Evolutionary conservation across 2,797 vertebrate genomes (phyloP).

Genomic region (Valencia hispanica): DNA sequence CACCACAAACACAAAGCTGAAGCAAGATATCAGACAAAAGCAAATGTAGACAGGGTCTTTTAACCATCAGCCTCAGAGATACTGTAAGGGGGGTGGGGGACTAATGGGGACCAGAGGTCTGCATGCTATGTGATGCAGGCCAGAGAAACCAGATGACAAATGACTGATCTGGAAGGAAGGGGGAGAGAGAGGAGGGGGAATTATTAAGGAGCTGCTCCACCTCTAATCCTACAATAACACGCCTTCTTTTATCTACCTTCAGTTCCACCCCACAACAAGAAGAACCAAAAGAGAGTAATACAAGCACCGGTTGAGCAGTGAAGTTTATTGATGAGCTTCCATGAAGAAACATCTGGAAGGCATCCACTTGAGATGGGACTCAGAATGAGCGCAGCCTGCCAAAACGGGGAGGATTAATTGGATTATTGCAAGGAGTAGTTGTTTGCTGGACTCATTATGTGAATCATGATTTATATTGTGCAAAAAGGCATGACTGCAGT

Average conservation of each 20-base stretch:
- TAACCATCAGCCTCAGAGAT: constrained; percentile 59
- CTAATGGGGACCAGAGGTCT: constrained; percentile 80
- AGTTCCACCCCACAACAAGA: constrained; percentile 59
- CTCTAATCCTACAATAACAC: constrained; percentile 78
- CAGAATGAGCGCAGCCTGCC: constrained; percentile 28
- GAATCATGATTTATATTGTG: constrained; percentile 45
- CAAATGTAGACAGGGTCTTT: constrained; percentile 68
- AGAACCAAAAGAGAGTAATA: constrained; percentile 50
- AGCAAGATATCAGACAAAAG: constrained; percentile 61
- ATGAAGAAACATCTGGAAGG: constrained; percentile 72
- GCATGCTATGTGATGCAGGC: constrained; percentile 74
- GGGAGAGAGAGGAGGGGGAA: constrained; percentile 19
- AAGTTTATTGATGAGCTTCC: constrained; percentile 56
- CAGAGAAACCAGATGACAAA: constrained; percentile 71
- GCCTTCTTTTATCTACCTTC: constrained; percentile 65
- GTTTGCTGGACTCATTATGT: constrained; percentile 42
- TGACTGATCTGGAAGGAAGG: constrained; percentile 71
- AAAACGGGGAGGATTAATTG: constrained; percentile 57
- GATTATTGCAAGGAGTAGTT: constrained; percentile 53
- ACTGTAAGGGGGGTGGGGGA: constrained; percentile 47
- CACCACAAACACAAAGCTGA: constrained; percentile 55
- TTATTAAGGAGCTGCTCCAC: constrained; percentile 70
- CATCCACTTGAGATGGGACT: constrained; percentile 57
- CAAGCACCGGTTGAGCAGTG: constrained; percentile 32
- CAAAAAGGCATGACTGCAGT: constrained; percentile 35